phyloP scores from a whole-genome alignment of 2,888 invertebrate genomes.

The Leistus spinibarbis region DNA sequence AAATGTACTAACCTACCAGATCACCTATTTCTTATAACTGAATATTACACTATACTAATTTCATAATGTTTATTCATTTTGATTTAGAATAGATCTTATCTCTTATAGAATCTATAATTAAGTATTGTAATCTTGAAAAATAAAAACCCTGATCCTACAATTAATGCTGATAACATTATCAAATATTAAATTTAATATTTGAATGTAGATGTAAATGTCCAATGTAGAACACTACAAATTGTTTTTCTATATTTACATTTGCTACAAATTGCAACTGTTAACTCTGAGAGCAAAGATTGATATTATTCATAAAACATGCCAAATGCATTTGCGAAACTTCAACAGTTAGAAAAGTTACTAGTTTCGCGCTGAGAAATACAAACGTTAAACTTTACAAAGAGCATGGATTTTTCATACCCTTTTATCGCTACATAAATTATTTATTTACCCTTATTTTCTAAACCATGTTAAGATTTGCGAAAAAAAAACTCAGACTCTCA shows the following conservation, averaged over 20 bases:
- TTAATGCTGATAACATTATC: too few relatives aligned
- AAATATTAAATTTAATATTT: too few relatives aligned
- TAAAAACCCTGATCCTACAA: too few relatives aligned
- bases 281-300: background rate
- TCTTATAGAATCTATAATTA: too few relatives aligned
- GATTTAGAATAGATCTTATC: too few relatives aligned
- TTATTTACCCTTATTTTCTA: background rate
- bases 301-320: background rate
- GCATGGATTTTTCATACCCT: background rate
- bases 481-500: background rate
- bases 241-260: background rate
- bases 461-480: constrained; percentile 1
- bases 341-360: background rate
- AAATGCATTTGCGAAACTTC: background rate
- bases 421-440: constrained; percentile 2
- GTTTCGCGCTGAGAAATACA: background rate
- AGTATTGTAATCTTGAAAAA: too few relatives aligned
- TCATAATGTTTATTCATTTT: too few relatives aligned
- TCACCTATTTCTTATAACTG: too few relatives aligned
- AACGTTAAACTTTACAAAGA: background rate
- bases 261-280: background rate
- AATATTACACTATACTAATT: too few relatives aligned
- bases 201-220: too few relatives aligned
- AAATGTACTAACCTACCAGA: too few relatives aligned
- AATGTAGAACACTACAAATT: too few relatives aligned